phyloP scores from a whole-genome alignment of 2,888 invertebrate species.

The Pristionchus maxplancki region DNA sequence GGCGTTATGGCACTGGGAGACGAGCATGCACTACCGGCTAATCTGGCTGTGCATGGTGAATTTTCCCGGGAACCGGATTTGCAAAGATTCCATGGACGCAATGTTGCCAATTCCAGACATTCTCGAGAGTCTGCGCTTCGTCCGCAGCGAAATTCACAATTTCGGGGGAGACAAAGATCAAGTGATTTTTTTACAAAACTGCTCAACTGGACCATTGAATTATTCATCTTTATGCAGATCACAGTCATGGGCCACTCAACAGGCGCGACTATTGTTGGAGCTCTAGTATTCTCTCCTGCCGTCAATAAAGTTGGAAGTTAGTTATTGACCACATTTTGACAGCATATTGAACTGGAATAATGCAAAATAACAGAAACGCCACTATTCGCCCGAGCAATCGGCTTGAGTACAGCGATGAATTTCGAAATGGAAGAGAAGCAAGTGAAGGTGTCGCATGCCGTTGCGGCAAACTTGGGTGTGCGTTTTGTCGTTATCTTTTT shows the following conservation, averaged over 20 bases:
- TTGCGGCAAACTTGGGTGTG: not conserved
- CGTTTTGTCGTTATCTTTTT: not conserved
- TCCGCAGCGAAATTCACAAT: not conserved
- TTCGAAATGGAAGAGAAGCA: not conserved
- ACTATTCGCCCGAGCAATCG: not conserved
- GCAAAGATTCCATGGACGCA: too few species aligned
- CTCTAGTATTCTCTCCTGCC: not conserved
- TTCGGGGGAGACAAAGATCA: conserved; percentile 28
- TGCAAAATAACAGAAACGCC: not conserved
- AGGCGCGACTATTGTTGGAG: not conserved
- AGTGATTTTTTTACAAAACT: not conserved
- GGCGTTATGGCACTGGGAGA: conserved; percentile 22
- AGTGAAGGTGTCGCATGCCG: not conserved
- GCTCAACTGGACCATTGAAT: not conserved
- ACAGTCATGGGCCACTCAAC: not conserved
- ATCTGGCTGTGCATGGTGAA: conserved; percentile 27
- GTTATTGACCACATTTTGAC: not conserved
- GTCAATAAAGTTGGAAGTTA: not conserved
- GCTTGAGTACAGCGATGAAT: not conserved
- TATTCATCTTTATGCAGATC: not conserved
- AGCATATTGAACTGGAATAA: not conserved
- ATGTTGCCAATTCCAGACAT: not conserved
- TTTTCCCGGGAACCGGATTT: too few species aligned
- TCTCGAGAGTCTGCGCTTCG: not conserved
- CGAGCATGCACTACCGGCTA: conserved; percentile 15